A percentile compares a stretch with the other conserved stretches of the same genome.
Conservation (phyloP, 2,113 vertebrate genomes). For the Ardeotis arabs region DNA sequence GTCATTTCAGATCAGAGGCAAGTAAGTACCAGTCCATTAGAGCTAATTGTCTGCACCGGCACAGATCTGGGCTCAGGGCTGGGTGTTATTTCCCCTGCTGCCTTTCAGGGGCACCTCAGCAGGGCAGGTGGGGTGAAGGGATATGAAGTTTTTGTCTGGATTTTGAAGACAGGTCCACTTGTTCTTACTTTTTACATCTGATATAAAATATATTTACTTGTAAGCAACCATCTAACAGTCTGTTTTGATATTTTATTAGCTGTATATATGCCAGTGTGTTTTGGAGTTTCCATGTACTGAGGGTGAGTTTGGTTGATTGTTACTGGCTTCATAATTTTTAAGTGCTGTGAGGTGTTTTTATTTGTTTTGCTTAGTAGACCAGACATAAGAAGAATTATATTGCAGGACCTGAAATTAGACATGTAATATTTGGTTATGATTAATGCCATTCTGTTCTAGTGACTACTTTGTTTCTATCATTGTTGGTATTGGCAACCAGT, state of each 20-base stretch:
- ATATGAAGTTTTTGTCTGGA: neutral
- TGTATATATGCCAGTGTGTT: fast-evolving
- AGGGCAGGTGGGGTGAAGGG: neutral
- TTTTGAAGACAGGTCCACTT: neutral
- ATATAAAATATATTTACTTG: neutral
- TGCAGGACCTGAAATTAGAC: neutral
- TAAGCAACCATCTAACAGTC: neutral
- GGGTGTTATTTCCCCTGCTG: neutral
- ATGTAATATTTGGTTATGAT: neutral
- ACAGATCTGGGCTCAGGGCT: neutral
- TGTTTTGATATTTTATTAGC: neutral
- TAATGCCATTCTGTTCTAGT: neutral
- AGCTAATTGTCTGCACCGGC: neutral
- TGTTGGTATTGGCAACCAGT: neutral
- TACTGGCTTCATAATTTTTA: neutral
- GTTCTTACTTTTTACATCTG: fast-evolving
- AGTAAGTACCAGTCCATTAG: neutral
- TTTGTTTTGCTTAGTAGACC: neutral
- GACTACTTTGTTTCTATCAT: neutral
- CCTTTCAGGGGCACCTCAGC: neutral
- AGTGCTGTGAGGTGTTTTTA: neutral
- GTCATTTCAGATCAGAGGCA: neutral
- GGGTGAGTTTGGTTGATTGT: neutral
- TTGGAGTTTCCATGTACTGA: neutral
- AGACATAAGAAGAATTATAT: neutral